Percentiles rank a stretch among this genome's conserved stretches.
Evolutionary conservation across 2,888 invertebrate species (phyloP).

Genomic region (Drymonia ruficornis): DNA sequence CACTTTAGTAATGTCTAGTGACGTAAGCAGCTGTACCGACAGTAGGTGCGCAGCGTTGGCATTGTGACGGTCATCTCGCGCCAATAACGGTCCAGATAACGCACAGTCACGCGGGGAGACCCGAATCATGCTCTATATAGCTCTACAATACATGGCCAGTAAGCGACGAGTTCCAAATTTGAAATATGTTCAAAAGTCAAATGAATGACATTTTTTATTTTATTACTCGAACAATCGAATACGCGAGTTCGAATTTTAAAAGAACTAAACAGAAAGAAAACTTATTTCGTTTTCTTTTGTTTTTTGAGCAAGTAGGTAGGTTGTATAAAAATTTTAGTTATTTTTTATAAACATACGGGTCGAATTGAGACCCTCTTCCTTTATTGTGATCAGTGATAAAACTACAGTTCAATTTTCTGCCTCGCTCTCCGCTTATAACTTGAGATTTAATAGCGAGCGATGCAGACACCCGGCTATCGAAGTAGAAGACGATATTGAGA

Average conservation of each 20-base stretch:
- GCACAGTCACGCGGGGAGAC: slow-evolving; percentile 64
- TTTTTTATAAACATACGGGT: too few relatives aligned
- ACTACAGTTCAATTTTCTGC: too few relatives aligned
- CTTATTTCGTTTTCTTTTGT: too few relatives aligned
- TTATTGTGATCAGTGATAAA: too few relatives aligned
- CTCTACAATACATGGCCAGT: slow-evolving; percentile 5
- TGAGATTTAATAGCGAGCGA: not conserved
- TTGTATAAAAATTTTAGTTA: too few relatives aligned
- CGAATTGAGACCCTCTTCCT: too few relatives aligned
- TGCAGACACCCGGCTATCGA: too few relatives aligned
- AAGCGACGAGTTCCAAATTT: slow-evolving; percentile 5
- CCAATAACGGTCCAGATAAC: slow-evolving; percentile 69
- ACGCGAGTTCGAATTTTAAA: not conserved
- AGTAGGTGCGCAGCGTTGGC: slow-evolving; percentile 32
- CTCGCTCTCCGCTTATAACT: slow-evolving; percentile 12
- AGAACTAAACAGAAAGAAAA: not conserved
- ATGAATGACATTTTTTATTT: not conserved
- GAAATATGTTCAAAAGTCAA: not conserved
- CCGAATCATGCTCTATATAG: slow-evolving; percentile 15
- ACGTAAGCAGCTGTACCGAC: not conserved
- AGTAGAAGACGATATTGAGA: not conserved
- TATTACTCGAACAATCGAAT: too few relatives aligned
- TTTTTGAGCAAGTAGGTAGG: not conserved
- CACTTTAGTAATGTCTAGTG: not conserved
- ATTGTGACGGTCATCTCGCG: slow-evolving; percentile 78